phyloP scores from a whole-genome alignment of 2,113 vertebrate genomes.

The Serinus canaria region DNA sequence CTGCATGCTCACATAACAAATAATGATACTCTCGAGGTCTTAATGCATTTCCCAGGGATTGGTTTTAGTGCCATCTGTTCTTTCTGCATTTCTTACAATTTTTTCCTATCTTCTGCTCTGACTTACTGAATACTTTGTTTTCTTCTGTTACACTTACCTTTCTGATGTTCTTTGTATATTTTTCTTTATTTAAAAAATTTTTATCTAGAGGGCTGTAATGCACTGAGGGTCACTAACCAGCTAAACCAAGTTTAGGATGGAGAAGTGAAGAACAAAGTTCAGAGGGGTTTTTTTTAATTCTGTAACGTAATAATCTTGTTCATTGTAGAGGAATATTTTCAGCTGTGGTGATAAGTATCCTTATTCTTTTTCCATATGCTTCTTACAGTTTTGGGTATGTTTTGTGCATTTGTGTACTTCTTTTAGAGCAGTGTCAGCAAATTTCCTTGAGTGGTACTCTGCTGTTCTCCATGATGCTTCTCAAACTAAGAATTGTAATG shows the following conservation, averaged over 20 bases:
- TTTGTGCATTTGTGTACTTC: neutral
- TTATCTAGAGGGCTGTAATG: neutral
- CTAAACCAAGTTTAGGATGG: neutral
- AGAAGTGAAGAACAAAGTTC: neutral
- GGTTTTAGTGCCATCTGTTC: conserved; percentile 15
- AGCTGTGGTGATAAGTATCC: neutral
- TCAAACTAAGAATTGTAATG: neutral
- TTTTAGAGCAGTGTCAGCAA: neutral
- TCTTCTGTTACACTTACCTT: neutral
- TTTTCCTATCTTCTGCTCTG: neutral
- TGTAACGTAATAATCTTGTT: neutral
- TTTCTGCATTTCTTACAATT: neutral
- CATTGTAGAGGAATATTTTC: neutral
- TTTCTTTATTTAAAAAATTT: neutral
- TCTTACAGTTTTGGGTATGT: neutral
- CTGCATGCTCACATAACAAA: conserved; percentile 16
- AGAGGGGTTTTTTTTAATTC: neutral
- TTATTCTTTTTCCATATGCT: neutral
- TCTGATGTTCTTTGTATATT: neutral
- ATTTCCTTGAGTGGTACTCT: neutral
- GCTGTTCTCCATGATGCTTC: neutral
- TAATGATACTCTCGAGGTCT: conserved; percentile 8
- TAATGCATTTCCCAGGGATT: conserved; percentile 42
- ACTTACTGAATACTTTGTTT: neutral
- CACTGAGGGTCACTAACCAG: neutral